Evolutionary conservation across 2,113 vertebrate species (phyloP).

Genomic region (Bos taurus): ARS-UCD2.0 NC_037347.1:58847501-58848000

Average conservation of each 20-base stretch:
- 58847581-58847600: not conserved
- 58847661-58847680: not conserved
- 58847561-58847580: accelerated
- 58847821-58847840: not conserved
- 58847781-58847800: accelerated
- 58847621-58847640: too few relatives aligned
- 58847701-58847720: not conserved
- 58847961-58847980: not conserved
- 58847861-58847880: not conserved
- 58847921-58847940: too few relatives aligned
- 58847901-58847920: not conserved
- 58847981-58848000: accelerated
- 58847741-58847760: accelerated
- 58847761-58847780: too few relatives aligned
- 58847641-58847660: not conserved
- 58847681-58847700: accelerated
- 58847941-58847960: not conserved
- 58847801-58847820: not conserved
- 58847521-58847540: accelerated
- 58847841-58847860: not conserved
- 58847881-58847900: not conserved
- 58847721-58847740: not conserved
- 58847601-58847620: not conserved
- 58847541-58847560: not conserved
- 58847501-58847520: accelerated